Evolutionary conservation across 2,113 vertebrate species (phyloP).

Genomic region (Sinocyclocheilus rhinocerous): DNA sequence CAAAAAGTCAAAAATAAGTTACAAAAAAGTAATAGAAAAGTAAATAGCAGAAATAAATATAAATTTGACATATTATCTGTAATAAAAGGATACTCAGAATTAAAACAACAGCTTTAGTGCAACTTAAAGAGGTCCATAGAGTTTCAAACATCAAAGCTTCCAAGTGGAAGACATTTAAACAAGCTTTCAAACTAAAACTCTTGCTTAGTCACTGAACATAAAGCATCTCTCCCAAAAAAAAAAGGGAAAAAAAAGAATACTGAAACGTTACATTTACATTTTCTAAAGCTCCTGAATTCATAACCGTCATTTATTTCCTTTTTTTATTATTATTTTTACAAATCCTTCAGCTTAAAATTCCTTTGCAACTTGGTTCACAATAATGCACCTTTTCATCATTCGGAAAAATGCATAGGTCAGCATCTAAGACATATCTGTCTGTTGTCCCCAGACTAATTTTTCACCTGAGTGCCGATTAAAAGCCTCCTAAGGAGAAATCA

Average conservation of each 20-base stretch:
- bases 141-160: background rate
- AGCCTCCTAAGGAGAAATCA: constrained; percentile 49
- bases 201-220: background rate
- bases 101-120: background rate
- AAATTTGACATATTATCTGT: background rate
- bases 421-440: constrained; percentile 36
- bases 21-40: background rate
- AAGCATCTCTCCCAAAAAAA: background rate
- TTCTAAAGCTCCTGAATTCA: constrained; percentile 1
- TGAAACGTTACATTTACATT: constrained; percentile 12
- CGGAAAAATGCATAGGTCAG: constrained; percentile 22
- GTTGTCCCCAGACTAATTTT: constrained; percentile 40
- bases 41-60: background rate
- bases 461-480: constrained; percentile 52
- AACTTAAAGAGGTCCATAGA: background rate
- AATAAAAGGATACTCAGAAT: background rate
- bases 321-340: background rate
- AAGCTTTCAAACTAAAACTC: background rate
- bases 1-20: background rate
- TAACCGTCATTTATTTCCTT: background rate
- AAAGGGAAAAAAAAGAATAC: background rate
- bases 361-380: background rate
- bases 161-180: background rate
- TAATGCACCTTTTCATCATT: background rate
- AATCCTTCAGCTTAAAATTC: constrained; percentile 3